Percentiles rank a stretch among this genome's conserved stretches.
phyloP scores from a whole-genome alignment of 2,888 invertebrate species.

The Epirrhoe alternata region DNA sequence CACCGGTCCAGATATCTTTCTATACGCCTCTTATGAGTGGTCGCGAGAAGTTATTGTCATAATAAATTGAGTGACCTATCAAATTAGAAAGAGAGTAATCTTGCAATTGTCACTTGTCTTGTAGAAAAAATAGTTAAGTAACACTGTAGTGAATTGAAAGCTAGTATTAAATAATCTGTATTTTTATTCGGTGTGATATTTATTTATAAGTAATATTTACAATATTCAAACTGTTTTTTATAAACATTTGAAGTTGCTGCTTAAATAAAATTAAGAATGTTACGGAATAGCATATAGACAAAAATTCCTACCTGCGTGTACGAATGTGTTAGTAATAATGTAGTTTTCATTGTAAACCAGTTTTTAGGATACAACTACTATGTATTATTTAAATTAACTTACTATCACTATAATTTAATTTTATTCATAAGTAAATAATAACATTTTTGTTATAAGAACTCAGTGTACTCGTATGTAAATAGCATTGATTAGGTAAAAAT shows the following conservation, averaged over 20 bases:
- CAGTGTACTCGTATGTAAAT: slow-evolving; percentile 1
- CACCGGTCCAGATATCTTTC: too few species aligned
- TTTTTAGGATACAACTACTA: too few species aligned
- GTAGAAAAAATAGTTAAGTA: background rate
- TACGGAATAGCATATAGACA: too few species aligned
- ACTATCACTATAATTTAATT: background rate
- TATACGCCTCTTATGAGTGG: background rate
- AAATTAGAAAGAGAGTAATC: too few species aligned
- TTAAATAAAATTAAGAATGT: too few species aligned
- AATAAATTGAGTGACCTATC: too few species aligned
- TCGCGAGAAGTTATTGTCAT: too few species aligned
- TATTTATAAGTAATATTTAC: slow-evolving; percentile 48
- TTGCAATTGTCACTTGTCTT: too few species aligned
- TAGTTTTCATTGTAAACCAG: too few species aligned
- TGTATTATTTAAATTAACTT: slow-evolving; percentile 1
- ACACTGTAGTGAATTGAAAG: slow-evolving; percentile 4
- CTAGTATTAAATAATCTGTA: slow-evolving; percentile 45
- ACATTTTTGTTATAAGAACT: background rate
- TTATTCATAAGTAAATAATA: background rate
- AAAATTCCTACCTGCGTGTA: too few species aligned
- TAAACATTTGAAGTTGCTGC: background rate
- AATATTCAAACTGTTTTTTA: background rate
- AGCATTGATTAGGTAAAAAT: background rate
- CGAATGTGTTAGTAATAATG: too few species aligned
- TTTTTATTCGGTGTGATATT: slow-evolving; percentile 73